phyloP scores from a whole-genome alignment of 2,888 invertebrate genomes.

The Camponotus fellah region DNA sequence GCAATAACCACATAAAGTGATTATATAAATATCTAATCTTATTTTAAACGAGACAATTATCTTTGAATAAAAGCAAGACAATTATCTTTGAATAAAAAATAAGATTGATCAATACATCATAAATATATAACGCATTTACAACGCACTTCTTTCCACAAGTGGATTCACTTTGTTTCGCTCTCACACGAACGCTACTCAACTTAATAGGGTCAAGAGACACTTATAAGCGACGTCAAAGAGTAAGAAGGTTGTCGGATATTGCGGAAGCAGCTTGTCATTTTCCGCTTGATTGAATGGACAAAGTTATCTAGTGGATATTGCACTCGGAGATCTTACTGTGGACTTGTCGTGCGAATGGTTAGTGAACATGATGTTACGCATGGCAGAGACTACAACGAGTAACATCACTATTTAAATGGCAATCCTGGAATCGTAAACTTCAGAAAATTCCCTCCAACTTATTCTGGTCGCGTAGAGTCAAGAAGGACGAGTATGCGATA shows the following conservation, averaged over 20 bases:
- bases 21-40: neutral
- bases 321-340: slow-evolving; percentile 31
- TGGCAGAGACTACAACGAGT: neutral
- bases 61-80: neutral
- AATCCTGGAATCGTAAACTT: neutral
- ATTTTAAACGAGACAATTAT: neutral
- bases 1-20: neutral
- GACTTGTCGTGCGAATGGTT: slow-evolving; percentile 32
- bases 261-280: slow-evolving; percentile 51
- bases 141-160: neutral
- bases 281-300: slow-evolving; percentile 36
- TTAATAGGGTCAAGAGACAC: slow-evolving; percentile 23
- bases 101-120: neutral
- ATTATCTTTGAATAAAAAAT: neutral
- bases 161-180: slow-evolving; percentile 31
- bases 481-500: neutral
- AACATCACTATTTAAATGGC: neutral
- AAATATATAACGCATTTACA: neutral
- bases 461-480: neutral
- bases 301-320: slow-evolving; percentile 27
- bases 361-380: slow-evolving; percentile 34
- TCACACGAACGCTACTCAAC: slow-evolving; percentile 23
- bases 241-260: slow-evolving; percentile 40
- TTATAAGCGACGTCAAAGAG: slow-evolving; percentile 4
- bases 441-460: neutral